A percentile compares a stretch with the other conserved stretches of the same genome.
Evolutionary conservation across 2,888 invertebrate genomes (phyloP).

Genomic region (Molorchus minor): DNA sequence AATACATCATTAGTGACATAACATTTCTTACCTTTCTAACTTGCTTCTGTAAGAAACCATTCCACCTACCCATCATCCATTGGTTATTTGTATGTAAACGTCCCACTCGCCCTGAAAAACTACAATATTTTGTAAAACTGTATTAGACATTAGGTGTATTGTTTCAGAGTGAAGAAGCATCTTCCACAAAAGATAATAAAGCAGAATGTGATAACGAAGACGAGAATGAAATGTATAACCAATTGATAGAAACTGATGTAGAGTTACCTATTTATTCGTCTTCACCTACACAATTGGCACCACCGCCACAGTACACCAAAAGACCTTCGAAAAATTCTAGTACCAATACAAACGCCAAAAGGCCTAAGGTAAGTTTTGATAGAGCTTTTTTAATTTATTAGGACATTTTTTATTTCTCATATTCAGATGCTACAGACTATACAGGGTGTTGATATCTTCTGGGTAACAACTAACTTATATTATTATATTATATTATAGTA

Average conservation of each 20-base stretch:
- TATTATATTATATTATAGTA: no score
- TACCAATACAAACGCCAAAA: constrained; percentile 44
- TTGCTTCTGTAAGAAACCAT: no score
- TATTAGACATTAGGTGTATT: background rate
- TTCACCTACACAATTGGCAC: constrained; percentile 8
- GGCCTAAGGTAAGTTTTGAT: constrained; percentile 45
- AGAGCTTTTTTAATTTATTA: no score
- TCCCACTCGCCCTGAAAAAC: no score
- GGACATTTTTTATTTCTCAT: no score
- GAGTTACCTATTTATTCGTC: constrained; percentile 43
- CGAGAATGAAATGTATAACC: constrained; percentile 54
- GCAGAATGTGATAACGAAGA: constrained; percentile 54
- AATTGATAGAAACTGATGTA: constrained; percentile 54
- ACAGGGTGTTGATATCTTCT: no score
- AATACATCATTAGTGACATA: no score
- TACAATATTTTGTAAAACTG: background rate
- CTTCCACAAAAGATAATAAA: constrained; percentile 58
- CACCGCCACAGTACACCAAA: constrained; percentile 38
- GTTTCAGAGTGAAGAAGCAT: constrained; percentile 57
- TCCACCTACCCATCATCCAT: no score
- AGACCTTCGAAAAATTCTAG: constrained; percentile 44
- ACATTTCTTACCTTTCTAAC: no score
- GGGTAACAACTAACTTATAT: no score
- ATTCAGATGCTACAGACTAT: no score
- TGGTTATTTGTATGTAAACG: no score